A percentile compares a stretch with the other conserved stretches of the same genome.
Conservation (phyloP, 2,888 invertebrate genomes). For the Macrophya annulata region DNA sequence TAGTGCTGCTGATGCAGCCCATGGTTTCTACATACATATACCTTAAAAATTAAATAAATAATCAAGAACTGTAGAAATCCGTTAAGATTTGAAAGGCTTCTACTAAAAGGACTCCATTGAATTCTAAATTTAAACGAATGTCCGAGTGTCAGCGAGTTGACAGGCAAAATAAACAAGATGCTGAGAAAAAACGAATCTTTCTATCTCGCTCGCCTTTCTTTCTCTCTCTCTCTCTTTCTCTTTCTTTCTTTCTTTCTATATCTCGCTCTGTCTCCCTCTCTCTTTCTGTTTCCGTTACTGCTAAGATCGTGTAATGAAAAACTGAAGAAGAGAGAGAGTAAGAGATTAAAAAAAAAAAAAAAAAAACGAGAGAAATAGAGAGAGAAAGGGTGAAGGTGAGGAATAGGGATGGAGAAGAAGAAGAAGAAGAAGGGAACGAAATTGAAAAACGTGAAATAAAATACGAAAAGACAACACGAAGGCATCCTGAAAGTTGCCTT, state of each 20-base stretch:
- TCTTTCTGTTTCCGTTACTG: background rate
- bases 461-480: constrained; percentile 26
- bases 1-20: background rate
- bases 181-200: constrained; percentile 41
- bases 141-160: constrained; percentile 76
- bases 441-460: constrained; percentile 34
- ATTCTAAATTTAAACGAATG: constrained; percentile 79
- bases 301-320: constrained; percentile 4
- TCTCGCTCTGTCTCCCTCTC: background rate
- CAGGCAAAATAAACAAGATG: constrained; percentile 77
- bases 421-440: background rate
- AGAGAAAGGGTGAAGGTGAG: no score
- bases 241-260: background rate
- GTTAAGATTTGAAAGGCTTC: constrained; percentile 73
- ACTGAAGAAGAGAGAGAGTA: constrained; percentile 59
- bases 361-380: background rate
- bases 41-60: constrained; percentile 75
- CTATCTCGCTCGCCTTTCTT: constrained; percentile 36
- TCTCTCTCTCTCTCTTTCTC: background rate
- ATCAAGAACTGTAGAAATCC: constrained; percentile 73
- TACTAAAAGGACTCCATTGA: constrained; percentile 79
- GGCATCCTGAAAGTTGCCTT: constrained; percentile 34
- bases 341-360: constrained; percentile 23
- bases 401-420: background rate
- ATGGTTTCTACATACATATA: background rate